Evolutionary conservation across 2,797 vertebrate species (phyloP).

Genomic region (Eulemur mongoz): DNA sequence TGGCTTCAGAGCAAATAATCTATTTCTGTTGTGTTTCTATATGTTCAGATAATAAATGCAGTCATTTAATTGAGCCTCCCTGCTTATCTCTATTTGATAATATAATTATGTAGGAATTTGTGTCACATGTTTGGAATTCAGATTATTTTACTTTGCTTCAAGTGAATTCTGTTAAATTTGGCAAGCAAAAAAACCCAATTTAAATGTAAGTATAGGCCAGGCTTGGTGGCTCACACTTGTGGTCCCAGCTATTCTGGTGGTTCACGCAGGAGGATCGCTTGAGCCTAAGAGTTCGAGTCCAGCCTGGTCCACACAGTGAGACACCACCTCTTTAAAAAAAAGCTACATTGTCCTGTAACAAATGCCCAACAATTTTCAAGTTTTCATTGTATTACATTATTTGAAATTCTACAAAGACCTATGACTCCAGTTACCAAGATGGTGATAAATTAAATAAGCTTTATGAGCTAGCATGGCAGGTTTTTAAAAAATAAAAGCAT

Average conservation of each 20-base stretch:
- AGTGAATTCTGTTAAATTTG: not conserved
- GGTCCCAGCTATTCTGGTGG: not conserved
- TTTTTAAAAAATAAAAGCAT: not conserved
- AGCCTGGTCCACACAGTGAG: not conserved
- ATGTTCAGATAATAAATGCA: not conserved
- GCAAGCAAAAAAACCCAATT: not conserved
- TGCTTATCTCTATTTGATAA: not conserved
- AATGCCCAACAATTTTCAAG: not conserved
- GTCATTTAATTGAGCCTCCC: not conserved
- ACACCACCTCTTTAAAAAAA: not conserved
- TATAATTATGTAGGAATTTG: not conserved
- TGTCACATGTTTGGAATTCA: not conserved
- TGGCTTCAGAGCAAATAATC: not conserved
- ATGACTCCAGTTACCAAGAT: not conserved
- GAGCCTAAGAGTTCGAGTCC: not conserved
- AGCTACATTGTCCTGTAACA: not conserved
- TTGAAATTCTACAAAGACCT: constrained; percentile 15
- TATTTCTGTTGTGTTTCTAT: not conserved
- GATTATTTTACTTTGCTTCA: constrained; percentile 38
- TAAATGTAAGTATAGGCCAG: not conserved
- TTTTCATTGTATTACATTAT: not conserved
- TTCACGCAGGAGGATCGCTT: not conserved
- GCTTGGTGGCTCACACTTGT: rapidly evolving
- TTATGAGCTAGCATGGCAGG: not conserved
- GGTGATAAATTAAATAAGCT: not conserved